Conservation (phyloP, 2,797 vertebrate genomes). For the Pangasius djambal region DNA sequence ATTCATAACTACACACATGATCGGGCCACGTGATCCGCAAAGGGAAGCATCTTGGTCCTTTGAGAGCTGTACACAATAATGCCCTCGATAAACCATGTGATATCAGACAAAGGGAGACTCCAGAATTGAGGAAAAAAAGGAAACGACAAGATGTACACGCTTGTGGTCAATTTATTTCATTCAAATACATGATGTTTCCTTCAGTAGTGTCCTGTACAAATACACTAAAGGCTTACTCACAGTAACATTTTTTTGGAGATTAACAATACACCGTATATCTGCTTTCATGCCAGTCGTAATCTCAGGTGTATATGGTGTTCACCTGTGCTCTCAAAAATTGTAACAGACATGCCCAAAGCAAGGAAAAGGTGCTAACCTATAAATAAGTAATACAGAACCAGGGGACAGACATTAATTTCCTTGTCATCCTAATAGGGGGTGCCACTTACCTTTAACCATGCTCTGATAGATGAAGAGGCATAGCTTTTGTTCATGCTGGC, state of each 20-base stretch:
- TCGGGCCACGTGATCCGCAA: constrained; percentile 71
- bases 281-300: constrained; percentile 27
- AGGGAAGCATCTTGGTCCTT: constrained; percentile 67
- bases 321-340: constrained; percentile 51
- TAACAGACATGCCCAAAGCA: constrained; percentile 53
- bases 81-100: constrained; percentile 69
- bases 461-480: constrained; percentile 61
- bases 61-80: constrained; percentile 72
- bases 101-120: constrained; percentile 62
- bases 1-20: constrained; percentile 66
- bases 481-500: constrained; percentile 57
- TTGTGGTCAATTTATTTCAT: constrained; percentile 48
- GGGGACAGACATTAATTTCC: constrained; percentile 59
- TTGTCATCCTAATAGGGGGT: constrained; percentile 65
- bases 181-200: constrained; percentile 34
- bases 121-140: constrained; percentile 55
- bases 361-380: constrained; percentile 49
- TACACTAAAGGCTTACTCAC: background rate
- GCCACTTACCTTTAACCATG: constrained; percentile 74
- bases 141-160: constrained; percentile 20
- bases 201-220: background rate
- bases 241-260: background rate
- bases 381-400: constrained; percentile 63
- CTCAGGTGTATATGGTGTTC: constrained; percentile 38
- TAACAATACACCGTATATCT: constrained; percentile 33